Base-by-base conservation (phyloP, 37 sponge, comb jelly and placozoan species). In the Cladorhizidae sp. region DNA sequence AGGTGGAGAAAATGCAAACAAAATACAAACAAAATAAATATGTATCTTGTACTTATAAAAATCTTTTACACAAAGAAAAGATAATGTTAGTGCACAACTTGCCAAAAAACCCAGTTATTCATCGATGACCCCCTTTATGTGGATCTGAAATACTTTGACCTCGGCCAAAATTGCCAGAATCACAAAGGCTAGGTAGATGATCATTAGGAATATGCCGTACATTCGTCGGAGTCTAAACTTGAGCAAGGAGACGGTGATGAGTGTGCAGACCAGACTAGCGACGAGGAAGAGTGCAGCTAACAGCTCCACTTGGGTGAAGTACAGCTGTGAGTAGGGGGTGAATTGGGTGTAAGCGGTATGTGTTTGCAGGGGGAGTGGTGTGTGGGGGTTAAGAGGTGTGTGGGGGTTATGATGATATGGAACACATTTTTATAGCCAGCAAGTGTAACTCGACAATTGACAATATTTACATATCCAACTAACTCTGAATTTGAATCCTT, bases 271-370 rank as follows among this genome's bases (percentile, higher is more conserved):
- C 26, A 98, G 80, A 29, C 72, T 88, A 54, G 82, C 28, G 67
- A 93, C 40, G 1, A 98, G 86, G 49, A 97, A 98, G 20, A 54
- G 45, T n/a, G 88, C 76, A 2, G 94, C 95, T 14, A 98, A 40
- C 17, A 96, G 68, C 73, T 96, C 92, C 1, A 97, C 89, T 32
- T 88, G 71, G 22, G 90, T 77, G 73, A 94, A 92, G 50, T 86
- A 80, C 23, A 95, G 67, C 90, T 95, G 63, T 1, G 51, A 45
- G 49, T 45, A 45, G 49, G 49, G 9, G 5, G 49, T 45, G 49
- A 12, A 45, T 12, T 45, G 5, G 5, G 49, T 5, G 5, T 9
- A 45, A 9, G 49, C 5, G 49, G 9, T 9, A 45, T 9, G 49
- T 45, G 49, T 26, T 42, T 25, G 55, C 11, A 26, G 57, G 52